Conservation (phyloP, 1,140 invertebrate species). For the Ceratina australensis region DNA sequence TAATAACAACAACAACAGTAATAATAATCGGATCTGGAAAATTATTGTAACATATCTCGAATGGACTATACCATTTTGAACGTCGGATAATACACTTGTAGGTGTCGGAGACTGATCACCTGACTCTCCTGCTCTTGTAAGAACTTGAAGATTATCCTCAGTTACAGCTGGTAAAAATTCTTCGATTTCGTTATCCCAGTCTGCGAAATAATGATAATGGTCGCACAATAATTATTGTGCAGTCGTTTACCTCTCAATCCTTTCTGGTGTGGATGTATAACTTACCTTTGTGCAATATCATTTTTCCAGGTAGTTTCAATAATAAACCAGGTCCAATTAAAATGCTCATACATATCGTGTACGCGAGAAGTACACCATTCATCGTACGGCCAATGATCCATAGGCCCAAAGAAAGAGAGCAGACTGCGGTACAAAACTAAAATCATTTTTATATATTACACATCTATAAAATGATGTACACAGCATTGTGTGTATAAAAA, state of each 20-base stretch:
- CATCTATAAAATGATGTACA: not conserved
- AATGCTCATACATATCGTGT: slow-evolving; percentile 71
- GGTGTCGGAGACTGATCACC: slow-evolving; percentile 75
- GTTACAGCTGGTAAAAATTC: slow-evolving; percentile 77
- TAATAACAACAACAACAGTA: not conserved
- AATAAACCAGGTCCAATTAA: slow-evolving; percentile 69
- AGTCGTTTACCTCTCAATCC: not conserved
- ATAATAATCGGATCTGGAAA: too few species aligned
- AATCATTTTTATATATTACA: slow-evolving; percentile 1
- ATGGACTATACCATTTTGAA: slow-evolving; percentile 64
- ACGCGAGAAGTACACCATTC: slow-evolving; percentile 68
- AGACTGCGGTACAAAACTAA: slow-evolving; percentile 71
- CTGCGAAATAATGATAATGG: slow-evolving; percentile 54
- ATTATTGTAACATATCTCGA: too few species aligned
- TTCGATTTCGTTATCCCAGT: slow-evolving; percentile 77
- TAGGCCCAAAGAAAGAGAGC: slow-evolving; percentile 65
- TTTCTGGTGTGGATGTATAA: not conserved
- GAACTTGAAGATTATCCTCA: slow-evolving; percentile 75
- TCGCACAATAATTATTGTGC: not conserved
- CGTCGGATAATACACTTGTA: slow-evolving; percentile 63
- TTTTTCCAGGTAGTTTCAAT: slow-evolving; percentile 66
- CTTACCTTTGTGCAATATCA: slow-evolving; percentile 62
- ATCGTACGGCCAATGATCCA: slow-evolving; percentile 71
- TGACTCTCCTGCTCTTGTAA: slow-evolving; percentile 74
- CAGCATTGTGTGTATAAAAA: too few species aligned